Conservation (phyloP, 2,797 vertebrate genomes). For the Coccyzus lansbergi region DNA sequence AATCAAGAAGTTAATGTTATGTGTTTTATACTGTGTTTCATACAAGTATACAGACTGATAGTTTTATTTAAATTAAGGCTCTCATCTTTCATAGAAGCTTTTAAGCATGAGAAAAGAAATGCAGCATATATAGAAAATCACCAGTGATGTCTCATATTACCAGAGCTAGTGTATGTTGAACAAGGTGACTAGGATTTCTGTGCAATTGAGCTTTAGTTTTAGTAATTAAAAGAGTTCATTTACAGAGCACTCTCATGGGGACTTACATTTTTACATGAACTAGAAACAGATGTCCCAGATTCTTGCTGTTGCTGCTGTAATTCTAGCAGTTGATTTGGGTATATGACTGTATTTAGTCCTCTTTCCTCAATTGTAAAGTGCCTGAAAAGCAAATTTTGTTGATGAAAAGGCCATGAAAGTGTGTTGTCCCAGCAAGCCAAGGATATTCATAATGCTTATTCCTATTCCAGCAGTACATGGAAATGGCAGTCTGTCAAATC, state of each 20-base stretch:
- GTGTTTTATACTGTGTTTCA: background rate
- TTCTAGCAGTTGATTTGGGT: background rate
- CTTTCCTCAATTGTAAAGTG: background rate
- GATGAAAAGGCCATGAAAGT: background rate
- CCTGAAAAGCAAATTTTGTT: background rate
- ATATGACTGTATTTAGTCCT: background rate
- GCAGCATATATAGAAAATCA: background rate
- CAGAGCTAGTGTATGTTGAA: background rate
- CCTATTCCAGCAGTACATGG: background rate
- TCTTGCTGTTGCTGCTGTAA: background rate
- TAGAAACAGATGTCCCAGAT: slow-evolving; percentile 23
- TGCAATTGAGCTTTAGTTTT: background rate
- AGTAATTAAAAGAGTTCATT: background rate
- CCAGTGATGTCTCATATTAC: background rate
- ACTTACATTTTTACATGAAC: slow-evolving; percentile 43
- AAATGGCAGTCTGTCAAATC: background rate
- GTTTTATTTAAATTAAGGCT: background rate
- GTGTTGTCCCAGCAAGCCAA: background rate
- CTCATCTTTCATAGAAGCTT: background rate
- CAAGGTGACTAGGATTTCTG: slow-evolving; percentile 8
- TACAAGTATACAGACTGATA: background rate
- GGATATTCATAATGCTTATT: background rate
- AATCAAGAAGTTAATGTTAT: background rate
- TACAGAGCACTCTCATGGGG: background rate
- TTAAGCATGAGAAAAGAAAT: background rate